Evolutionary conservation across 2,888 invertebrate genomes (phyloP).

Genomic region (Aelia acuminata): DNA sequence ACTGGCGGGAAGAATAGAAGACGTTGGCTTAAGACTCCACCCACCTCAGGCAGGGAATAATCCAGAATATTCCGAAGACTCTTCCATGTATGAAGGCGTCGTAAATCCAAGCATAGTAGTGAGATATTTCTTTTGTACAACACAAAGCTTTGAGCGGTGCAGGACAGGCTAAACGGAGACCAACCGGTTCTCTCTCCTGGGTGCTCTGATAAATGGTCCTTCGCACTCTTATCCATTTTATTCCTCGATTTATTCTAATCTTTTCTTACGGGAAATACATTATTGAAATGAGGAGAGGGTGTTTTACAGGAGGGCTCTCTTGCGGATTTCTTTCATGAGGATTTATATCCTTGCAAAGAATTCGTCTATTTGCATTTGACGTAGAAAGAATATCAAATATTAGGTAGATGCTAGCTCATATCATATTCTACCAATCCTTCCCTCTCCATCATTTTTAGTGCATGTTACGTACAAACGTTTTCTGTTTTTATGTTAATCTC

Average conservation of each 20-base stretch:
- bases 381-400: background rate
- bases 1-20: background rate
- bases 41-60: background rate
- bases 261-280: background rate
- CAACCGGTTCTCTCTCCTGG: background rate
- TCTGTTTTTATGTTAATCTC: too few species aligned
- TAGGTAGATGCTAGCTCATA: too few species aligned
- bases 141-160: too few species aligned
- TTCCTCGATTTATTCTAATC: constrained; percentile 33
- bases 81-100: constrained; percentile 2
- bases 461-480: too few species aligned
- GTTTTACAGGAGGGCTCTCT: background rate
- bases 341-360: background rate
- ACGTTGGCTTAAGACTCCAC: background rate
- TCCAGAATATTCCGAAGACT: background rate
- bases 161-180: background rate
- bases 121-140: background rate
- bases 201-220: background rate
- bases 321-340: background rate
- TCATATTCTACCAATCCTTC: too few species aligned
- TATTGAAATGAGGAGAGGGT: background rate
- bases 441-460: too few species aligned
- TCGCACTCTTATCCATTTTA: background rate
- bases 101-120: constrained; percentile 2
- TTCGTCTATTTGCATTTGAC: background rate